Percentiles rank a stretch among this genome's conserved stretches.
These are phyloP conservation scores for cattle (Bos taurus) DNA, from an alignment of 2,113 vertebrate species.

Conservation along the genomic window DNA sequence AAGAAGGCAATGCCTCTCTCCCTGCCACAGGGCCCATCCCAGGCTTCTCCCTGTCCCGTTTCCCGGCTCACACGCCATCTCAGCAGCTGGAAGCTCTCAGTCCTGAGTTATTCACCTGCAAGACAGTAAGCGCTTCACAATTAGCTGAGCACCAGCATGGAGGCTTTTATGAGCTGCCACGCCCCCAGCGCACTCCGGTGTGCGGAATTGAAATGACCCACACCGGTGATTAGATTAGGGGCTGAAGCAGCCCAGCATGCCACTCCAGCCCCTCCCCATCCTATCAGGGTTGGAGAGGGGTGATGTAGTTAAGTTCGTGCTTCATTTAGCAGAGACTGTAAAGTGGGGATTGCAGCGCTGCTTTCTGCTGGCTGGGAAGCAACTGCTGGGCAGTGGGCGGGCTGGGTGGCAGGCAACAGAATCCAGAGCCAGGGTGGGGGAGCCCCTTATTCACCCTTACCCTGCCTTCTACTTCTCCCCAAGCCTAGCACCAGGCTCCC, in stretches of 20 bases:
- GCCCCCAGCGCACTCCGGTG: slow-evolving; percentile 26
- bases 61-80: background rate
- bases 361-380: slow-evolving; percentile 23
- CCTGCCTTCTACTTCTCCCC: background rate
- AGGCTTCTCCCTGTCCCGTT: background rate
- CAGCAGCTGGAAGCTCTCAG: slow-evolving; percentile 6
- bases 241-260: slow-evolving; percentile 34
- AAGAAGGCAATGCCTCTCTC: background rate
- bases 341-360: slow-evolving; percentile 10
- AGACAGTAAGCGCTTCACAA: slow-evolving; percentile 61
- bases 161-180: slow-evolving; percentile 33
- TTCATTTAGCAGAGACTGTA: slow-evolving; percentile 68
- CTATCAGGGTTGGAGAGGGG: slow-evolving; percentile 26
- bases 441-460: background rate
- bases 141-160: slow-evolving; percentile 57
- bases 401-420: background rate
- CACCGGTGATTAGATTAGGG: slow-evolving; percentile 35
- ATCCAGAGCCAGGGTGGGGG: background rate
- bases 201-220: slow-evolving; percentile 63
- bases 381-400: background rate
- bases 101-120: slow-evolving; percentile 68
- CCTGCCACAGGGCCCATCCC: background rate
- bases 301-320: slow-evolving; percentile 66
- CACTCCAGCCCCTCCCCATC: background rate
- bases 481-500: background rate